A percentile compares a stretch with the other conserved stretches of the same genome.
phyloP scores from a whole-genome alignment of 2,888 invertebrate genomes.

The Drosophila picticornis region DNA sequence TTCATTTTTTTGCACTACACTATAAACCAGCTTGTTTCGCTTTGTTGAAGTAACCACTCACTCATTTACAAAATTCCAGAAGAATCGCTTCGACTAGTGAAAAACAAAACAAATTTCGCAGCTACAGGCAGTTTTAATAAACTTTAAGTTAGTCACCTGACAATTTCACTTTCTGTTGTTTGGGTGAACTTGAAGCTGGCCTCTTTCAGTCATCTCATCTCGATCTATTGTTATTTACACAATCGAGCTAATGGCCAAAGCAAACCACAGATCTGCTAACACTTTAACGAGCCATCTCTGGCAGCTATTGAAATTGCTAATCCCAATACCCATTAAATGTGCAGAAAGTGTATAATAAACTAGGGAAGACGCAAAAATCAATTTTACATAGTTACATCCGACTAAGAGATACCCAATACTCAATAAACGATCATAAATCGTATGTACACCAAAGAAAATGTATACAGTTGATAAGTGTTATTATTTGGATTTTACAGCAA shows the following conservation, averaged over 20 bases:
- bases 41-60: not conserved
- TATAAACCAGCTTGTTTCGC: conserved; percentile 21
- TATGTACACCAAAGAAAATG: not conserved
- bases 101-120: not conserved
- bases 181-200: conserved; percentile 52
- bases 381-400: too few species aligned
- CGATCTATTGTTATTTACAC: conserved; percentile 49
- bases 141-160: conserved; percentile 59
- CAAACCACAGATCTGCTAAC: conserved; percentile 16
- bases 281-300: conserved; percentile 3
- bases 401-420: not conserved
- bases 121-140: conserved; percentile 33
- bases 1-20: conserved; percentile 43
- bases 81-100: conserved; percentile 3
- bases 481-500: not conserved
- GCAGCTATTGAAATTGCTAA: conserved; percentile 8
- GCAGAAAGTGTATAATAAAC: not conserved
- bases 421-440: not conserved
- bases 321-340: conserved; percentile 5
- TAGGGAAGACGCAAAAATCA: not conserved
- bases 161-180: conserved; percentile 63
- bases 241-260: conserved; percentile 43
- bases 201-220: conserved; percentile 9
- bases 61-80: conserved; percentile 21
- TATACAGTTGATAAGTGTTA: not conserved